Conservation (phyloP, 2,797 vertebrate genomes). For the Gymnocypris eckloni region DNA sequence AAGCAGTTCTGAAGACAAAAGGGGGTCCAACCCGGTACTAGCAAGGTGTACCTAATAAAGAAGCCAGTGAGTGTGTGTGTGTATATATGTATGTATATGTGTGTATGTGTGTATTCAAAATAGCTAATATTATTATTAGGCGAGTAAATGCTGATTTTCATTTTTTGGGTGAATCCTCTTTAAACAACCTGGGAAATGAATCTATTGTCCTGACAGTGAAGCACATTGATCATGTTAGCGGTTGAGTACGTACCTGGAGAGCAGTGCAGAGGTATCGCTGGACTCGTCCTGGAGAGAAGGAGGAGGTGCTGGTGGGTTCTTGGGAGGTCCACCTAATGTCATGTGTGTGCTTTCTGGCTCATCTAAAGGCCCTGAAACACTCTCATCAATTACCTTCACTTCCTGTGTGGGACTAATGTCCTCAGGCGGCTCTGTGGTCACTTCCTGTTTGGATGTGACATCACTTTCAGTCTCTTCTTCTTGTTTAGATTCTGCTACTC, state of each 20-base stretch:
- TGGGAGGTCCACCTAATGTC: constrained; percentile 67
- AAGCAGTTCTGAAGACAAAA: too few relatives aligned
- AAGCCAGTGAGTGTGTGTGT: too few relatives aligned
- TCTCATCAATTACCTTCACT: constrained; percentile 13
- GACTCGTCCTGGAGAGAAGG: constrained; percentile 41
- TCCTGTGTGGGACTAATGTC: neutral
- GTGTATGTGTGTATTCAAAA: too few relatives aligned
- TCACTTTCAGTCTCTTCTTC: neutral
- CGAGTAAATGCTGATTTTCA: neutral
- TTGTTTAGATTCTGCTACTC: neutral
- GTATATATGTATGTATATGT: too few relatives aligned
- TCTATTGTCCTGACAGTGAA: neutral
- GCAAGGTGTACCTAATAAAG: too few relatives aligned
- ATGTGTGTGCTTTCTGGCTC: constrained; percentile 1
- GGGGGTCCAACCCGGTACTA: too few relatives aligned
- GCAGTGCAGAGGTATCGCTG: constrained; percentile 7
- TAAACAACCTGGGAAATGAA: neutral
- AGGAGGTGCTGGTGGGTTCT: constrained; percentile 77
- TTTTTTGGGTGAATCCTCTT: neutral
- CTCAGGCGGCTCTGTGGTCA: neutral
- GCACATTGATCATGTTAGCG: neutral
- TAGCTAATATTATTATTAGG: neutral
- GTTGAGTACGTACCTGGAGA: constrained; percentile 63
- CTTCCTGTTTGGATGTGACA: constrained; percentile 11
- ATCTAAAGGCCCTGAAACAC: neutral